Percentiles rank a stretch among this genome's conserved stretches.
Evolutionary conservation across 2,113 vertebrate species (phyloP).

Genomic region (Chloebia gouldiae): DNA sequence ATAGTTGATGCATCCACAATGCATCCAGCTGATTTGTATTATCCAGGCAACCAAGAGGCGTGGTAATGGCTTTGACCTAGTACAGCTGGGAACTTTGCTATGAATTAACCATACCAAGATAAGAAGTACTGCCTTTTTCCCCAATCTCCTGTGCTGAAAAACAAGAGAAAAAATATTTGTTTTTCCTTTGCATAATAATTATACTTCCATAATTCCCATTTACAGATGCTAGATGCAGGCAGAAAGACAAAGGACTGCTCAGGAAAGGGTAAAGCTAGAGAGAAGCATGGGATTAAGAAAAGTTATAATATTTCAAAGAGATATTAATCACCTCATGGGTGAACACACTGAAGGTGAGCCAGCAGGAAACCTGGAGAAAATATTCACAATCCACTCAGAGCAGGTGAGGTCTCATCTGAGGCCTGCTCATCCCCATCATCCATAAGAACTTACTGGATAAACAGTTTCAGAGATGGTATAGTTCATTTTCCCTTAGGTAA

Average conservation of each 20-base stretch:
- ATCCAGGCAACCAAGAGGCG: not conserved
- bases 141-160: not conserved
- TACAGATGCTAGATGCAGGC: not conserved
- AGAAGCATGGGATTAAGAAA: not conserved
- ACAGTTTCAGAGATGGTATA: not conserved
- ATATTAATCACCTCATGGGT: not conserved
- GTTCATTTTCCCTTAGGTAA: not conserved
- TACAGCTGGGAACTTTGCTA: not conserved
- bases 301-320: not conserved
- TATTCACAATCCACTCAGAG: not conserved
- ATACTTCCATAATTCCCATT: not conserved
- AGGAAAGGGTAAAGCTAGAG: not conserved
- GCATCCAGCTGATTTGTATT: not conserved
- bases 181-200: not conserved
- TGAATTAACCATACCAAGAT: not conserved
- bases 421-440: not conserved
- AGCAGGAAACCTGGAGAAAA: not conserved
- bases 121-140: not conserved
- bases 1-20: not conserved
- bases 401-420: not conserved
- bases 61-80: not conserved
- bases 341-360: not conserved
- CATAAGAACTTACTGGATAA: not conserved
- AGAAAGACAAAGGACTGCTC: not conserved
- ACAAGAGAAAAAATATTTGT: not conserved